phyloP scores from a whole-genome alignment of 2,113 vertebrate species.

The Marmota monax region DNA sequence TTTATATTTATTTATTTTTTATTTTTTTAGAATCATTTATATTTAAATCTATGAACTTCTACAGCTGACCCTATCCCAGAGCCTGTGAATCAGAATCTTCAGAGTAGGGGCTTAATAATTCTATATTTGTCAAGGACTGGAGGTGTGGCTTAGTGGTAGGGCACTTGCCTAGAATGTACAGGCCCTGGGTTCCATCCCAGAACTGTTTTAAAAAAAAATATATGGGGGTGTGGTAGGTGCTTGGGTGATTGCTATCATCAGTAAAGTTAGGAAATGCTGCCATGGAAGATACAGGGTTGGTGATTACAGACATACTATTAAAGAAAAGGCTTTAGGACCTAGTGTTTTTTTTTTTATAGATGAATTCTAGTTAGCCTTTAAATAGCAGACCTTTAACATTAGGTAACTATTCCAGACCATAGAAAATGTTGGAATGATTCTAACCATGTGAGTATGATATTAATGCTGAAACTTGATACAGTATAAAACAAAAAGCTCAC shows the following conservation, averaged over 20 bases:
- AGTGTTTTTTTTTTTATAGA: background rate
- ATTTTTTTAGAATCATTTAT: background rate
- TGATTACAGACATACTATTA: background rate
- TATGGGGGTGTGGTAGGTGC: no score
- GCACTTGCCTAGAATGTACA: background rate
- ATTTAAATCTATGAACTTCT: background rate
- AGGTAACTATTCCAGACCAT: background rate
- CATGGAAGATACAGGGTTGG: background rate
- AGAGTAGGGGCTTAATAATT: background rate
- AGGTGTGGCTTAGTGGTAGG: background rate
- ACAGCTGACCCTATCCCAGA: background rate
- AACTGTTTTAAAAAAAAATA: background rate
- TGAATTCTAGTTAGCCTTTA: conserved; percentile 3
- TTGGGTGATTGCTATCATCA: background rate
- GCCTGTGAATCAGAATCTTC: background rate
- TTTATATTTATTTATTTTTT: background rate
- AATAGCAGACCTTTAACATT: background rate
- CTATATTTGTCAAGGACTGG: background rate
- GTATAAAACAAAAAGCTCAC: background rate
- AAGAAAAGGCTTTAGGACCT: background rate
- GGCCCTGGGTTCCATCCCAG: background rate
- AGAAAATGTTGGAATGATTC: conserved; percentile 5
- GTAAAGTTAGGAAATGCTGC: background rate
- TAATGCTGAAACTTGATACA: conserved; percentile 6
- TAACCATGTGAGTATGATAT: background rate